Evolutionary conservation across 1,140 invertebrate genomes (phyloP), one percentile per base, ranked within the genome.

Genomic region (Chlorops oryzae): DNA sequence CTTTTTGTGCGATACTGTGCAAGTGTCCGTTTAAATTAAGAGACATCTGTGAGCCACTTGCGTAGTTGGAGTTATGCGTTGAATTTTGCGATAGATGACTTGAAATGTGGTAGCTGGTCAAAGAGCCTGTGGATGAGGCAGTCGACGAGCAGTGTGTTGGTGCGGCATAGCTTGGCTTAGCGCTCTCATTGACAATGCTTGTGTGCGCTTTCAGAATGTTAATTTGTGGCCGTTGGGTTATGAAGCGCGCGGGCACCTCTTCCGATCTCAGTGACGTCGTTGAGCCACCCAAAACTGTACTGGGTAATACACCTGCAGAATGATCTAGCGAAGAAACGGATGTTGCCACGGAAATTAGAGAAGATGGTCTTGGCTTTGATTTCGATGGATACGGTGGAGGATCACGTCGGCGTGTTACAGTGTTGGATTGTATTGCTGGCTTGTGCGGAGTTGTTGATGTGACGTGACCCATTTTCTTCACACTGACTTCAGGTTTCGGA

Each of bases 131-230:
- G 17, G 63, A 61, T n/a, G 61, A 65, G 17, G 58, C 62, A 2
- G 60, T 57, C 34, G 62, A 65, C 22, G 53, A 55, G 43, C 63
- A 63, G 37, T 63, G 58, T 7, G 73, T 69, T 17, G 78, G 73
- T 21, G 73, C 69, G 5, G 78, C 76, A 65, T 75, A 79, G 52
- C 73, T 78, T 7, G 77, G 77, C 35, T 75, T 70, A 18, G 69
- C 54, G n/a, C 65, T 74, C 1, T 73, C 73, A 24, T 74, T 70
- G 4, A 80, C 70, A 3, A 75, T 71, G 32, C 78, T 80, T 21
- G 82, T 78, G 64, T 85, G 82, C 5, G 82, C 82, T 59, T 81
- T 83, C 17, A 84, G 67, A 53, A 84, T 81, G 59, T 77, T 84
- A 20, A 82, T 82, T 65, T 83, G 81, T 9, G 82, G 79, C 52